A percentile compares a stretch with the other conserved stretches of the same genome.
phyloP scores from a whole-genome alignment of 1,140 invertebrate species.

The Octopus sinensis region DNA sequence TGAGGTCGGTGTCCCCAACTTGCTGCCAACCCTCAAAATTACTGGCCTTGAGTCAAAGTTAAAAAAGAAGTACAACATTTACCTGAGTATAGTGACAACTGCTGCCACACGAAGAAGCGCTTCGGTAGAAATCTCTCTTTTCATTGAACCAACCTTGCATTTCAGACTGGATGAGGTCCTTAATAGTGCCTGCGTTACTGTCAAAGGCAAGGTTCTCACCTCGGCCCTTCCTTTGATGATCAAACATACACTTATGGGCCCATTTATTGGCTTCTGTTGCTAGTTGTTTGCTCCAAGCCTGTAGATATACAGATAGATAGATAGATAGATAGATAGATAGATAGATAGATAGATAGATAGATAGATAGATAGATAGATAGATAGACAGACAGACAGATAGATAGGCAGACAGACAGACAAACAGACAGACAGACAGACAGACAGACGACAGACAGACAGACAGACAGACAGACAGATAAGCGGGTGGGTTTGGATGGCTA shows the following conservation, averaged over 20 bases:
- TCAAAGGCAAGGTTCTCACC: slow-evolving; percentile 33
- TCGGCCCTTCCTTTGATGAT: slow-evolving; percentile 23
- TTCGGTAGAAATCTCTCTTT: slow-evolving; percentile 21
- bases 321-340: neutral
- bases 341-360: neutral
- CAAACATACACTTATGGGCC: slow-evolving; percentile 27
- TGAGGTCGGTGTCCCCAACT: no score
- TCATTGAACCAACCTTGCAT: slow-evolving; percentile 29
- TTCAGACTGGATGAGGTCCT: slow-evolving; percentile 19
- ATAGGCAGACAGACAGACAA: no score
- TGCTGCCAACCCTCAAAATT: neutral
- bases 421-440: no score
- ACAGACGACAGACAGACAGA: no score
- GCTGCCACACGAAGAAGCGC: slow-evolving; percentile 9
- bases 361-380: no score
- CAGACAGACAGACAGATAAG: no score
- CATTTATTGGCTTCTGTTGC: slow-evolving; percentile 27
- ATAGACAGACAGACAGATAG: no score
- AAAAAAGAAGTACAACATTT: neutral
- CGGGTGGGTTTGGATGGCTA: no score
- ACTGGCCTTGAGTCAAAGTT: neutral
- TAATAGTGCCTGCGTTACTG: slow-evolving; percentile 9
- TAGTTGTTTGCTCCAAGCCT: slow-evolving; percentile 32
- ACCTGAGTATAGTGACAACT: slow-evolving; percentile 36
- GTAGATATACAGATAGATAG: neutral